Conservation (phyloP, 1,140 invertebrate species). For the Diploscapter pachys region DNA sequence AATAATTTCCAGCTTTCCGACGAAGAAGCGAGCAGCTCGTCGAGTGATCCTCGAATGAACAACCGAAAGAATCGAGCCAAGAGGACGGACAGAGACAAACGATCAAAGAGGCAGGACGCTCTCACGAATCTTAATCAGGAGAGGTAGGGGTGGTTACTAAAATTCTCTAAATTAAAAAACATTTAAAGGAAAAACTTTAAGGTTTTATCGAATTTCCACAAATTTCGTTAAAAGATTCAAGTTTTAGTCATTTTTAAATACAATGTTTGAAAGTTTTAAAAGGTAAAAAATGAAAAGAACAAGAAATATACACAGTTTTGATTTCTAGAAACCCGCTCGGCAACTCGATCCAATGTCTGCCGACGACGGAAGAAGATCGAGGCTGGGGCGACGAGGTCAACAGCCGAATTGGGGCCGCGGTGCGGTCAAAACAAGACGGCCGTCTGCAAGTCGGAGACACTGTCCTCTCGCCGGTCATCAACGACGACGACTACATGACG, state of each 20-base stretch:
- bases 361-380: constrained; percentile 25
- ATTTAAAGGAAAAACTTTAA: too few relatives aligned
- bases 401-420: constrained; percentile 14
- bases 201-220: too few relatives aligned
- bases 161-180: too few relatives aligned
- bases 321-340: background rate
- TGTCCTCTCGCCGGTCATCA: constrained; percentile 25
- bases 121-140: too few relatives aligned
- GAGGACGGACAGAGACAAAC: background rate
- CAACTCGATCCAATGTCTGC: constrained; percentile 33
- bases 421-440: constrained; percentile 5
- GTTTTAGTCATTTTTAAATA: too few relatives aligned
- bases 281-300: too few relatives aligned
- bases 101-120: background rate
- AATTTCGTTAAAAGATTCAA: too few relatives aligned
- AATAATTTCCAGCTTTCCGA: constrained; percentile 1
- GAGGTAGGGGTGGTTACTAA: too few relatives aligned
- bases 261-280: too few relatives aligned
- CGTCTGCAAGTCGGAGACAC: constrained; percentile 23
- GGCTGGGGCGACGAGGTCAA: constrained; percentile 20
- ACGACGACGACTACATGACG: constrained; percentile 40
- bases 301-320: too few relatives aligned
- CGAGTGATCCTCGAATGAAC: constrained; percentile 19
- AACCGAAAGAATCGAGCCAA: constrained; percentile 6
- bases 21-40: constrained; percentile 16